These are phyloP conservation scores for Chlamydotis undulata DNA, from an alignment of 2,113 vertebrate species.

Conservation along the genomic window DNA sequence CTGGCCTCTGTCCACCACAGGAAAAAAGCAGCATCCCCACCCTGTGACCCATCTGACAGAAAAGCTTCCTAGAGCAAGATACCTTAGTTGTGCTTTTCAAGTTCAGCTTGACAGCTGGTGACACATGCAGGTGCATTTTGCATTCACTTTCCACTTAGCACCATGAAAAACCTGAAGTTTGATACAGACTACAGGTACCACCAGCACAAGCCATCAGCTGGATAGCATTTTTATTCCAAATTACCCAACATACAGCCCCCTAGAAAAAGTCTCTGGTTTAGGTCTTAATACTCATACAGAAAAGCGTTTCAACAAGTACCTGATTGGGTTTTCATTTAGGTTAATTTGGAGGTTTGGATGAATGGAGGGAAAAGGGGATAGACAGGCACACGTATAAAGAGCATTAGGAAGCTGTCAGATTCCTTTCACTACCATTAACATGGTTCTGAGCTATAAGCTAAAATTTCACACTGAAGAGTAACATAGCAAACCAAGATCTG, in stretches of 20 bases:
- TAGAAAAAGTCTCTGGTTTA: neutral
- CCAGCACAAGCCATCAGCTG: neutral
- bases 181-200: neutral
- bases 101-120: neutral
- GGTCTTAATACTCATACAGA: neutral
- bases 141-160: neutral
- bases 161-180: neutral
- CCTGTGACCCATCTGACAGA: neutral
- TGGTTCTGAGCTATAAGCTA: constrained; percentile 1
- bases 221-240: neutral
- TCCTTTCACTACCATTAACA: constrained; percentile 4
- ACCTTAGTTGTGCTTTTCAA: neutral
- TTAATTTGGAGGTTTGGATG: neutral
- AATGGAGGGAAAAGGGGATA: neutral
- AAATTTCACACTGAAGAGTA: neutral
- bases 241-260: neutral
- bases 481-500: constrained; percentile 26
- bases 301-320: neutral
- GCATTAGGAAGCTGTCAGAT: neutral
- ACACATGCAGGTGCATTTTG: neutral
- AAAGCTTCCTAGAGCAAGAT: neutral
- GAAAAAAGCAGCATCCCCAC: neutral
- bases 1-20: neutral
- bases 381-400: neutral
- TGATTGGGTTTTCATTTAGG: neutral